These are phyloP conservation scores for Camponotus vicinus DNA, from an alignment of 1,140 invertebrate species.

Conservation along the genomic window DNA sequence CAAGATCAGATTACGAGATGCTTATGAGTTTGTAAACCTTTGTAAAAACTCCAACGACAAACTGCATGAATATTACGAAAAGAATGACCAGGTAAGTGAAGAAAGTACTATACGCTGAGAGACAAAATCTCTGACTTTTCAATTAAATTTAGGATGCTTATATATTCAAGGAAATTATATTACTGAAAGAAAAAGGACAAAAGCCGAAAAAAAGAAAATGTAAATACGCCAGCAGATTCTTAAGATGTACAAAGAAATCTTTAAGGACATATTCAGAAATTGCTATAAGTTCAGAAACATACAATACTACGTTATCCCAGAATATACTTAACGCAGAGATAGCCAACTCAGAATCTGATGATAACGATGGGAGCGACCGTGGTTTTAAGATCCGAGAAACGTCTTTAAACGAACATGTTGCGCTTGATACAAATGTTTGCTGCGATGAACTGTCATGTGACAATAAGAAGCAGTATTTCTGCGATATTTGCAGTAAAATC, in stretches of 20 bases:
- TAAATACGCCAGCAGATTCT: no score
- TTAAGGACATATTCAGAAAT: not conserved
- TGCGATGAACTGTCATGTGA: not conserved
- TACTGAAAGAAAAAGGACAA: no score
- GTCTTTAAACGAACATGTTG: not conserved
- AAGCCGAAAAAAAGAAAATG: no score
- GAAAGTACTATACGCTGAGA: not conserved
- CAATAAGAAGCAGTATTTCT: conserved; percentile 59
- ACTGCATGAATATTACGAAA: conserved; percentile 13
- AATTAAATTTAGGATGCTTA: no score
- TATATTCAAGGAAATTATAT: no score
- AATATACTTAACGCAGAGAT: not conserved
- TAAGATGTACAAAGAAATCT: not conserved
- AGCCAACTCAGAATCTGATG: not conserved
- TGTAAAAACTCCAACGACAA: conserved; percentile 40
- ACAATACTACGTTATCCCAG: not conserved
- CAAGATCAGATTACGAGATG: not conserved
- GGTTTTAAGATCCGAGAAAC: not conserved
- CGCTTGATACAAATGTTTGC: not conserved
- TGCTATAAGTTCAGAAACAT: not conserved
- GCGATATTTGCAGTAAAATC: conserved; percentile 73
- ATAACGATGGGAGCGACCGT: not conserved
- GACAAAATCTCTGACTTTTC: no score
- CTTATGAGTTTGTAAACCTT: conserved; percentile 34
- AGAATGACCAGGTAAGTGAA: no score